Conservation (phyloP, 2,113 vertebrate species). For the Heterochromis multidens region DNA sequence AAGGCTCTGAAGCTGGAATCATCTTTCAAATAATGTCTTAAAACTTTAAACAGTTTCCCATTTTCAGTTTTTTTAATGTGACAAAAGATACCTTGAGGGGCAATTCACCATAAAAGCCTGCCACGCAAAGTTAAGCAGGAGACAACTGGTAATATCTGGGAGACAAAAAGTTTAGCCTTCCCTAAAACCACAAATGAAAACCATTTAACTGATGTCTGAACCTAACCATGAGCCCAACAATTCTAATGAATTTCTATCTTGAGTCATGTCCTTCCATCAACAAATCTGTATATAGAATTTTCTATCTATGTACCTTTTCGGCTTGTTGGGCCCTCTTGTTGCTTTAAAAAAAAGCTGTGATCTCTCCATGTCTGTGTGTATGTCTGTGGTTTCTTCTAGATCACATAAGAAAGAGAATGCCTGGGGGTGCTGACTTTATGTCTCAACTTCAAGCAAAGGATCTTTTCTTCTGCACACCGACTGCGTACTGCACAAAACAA, state of each 20-base stretch:
- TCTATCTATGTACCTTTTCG: background rate
- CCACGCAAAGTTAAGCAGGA: background rate
- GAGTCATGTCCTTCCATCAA: background rate
- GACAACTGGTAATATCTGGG: background rate
- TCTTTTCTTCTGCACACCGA: background rate
- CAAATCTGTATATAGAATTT: background rate
- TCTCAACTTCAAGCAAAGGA: conserved; percentile 30
- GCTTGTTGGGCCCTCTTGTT: background rate
- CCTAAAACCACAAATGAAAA: background rate
- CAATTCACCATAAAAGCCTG: background rate
- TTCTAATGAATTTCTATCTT: background rate
- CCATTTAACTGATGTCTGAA: background rate
- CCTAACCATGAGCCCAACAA: background rate
- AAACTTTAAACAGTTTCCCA: background rate
- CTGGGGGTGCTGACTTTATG: conserved; percentile 5
- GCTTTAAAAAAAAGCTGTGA: background rate
- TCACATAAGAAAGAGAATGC: conserved; percentile 22
- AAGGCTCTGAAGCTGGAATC: background rate
- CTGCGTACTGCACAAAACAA: background rate
- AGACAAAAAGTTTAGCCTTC: background rate
- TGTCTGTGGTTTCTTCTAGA: background rate
- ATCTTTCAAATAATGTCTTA: background rate
- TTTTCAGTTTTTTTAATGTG: background rate
- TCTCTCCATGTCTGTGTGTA: background rate
- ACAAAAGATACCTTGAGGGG: background rate